phyloP scores from a whole-genome alignment of 2,797 vertebrate genomes.

The Pipistrellus kuhlii region DNA sequence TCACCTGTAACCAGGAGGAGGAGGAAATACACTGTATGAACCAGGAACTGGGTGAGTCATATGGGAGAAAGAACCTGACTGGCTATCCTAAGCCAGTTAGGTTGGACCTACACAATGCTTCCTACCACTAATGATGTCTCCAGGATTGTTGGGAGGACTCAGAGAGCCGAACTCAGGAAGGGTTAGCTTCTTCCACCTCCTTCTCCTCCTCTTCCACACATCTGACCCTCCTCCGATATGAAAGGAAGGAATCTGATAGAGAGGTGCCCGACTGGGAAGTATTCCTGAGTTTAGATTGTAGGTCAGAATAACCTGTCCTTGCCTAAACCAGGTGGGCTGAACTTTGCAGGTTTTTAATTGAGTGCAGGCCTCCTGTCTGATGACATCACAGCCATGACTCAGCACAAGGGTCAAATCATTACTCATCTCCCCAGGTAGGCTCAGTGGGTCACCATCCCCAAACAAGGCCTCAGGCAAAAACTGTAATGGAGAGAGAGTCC shows the following conservation, averaged over 20 bases:
- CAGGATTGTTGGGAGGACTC: not conserved
- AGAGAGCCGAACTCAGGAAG: not conserved
- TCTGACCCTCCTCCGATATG: not conserved
- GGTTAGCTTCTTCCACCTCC: not conserved
- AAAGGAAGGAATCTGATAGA: not conserved
- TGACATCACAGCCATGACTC: not conserved
- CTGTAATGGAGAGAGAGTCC: not conserved
- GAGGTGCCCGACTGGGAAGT: not conserved
- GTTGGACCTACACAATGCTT: not conserved
- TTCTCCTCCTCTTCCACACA: not conserved
- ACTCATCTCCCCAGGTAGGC: not conserved
- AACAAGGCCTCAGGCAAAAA: not conserved
- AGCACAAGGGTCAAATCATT: not conserved
- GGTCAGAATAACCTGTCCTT: not conserved
- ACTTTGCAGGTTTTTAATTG: constrained; percentile 32
- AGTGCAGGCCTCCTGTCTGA: not conserved
- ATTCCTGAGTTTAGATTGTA: constrained; percentile 6
- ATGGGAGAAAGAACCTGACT: not conserved
- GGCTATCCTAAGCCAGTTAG: not conserved
- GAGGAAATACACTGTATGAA: not conserved
- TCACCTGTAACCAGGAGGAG: not conserved
- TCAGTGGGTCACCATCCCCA: not conserved
- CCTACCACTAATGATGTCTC: not conserved
- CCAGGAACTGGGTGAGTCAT: not conserved
- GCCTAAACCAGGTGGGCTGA: constrained; percentile 8